These are phyloP conservation scores for Nesogale talazaci DNA, from an alignment of 2,113 vertebrate species.

Conservation along the genomic window DNA sequence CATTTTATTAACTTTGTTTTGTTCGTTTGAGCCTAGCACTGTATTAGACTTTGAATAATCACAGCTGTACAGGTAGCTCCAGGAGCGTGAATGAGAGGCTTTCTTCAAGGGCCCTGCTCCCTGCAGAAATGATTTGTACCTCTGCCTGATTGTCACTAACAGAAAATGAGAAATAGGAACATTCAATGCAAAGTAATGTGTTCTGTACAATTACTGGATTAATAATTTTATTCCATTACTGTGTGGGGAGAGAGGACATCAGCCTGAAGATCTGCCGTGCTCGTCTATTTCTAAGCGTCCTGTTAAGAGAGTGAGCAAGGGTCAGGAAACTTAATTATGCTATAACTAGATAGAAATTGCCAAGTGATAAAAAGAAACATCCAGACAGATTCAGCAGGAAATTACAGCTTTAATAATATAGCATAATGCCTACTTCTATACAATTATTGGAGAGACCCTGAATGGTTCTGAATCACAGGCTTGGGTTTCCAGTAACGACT, in stretches of 20 bases:
- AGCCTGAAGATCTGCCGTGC: conserved; percentile 95
- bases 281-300: conserved; percentile 97
- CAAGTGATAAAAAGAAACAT: conserved; percentile 99
- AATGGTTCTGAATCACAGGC: conserved; percentile 93
- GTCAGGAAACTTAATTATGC: conserved; percentile 99
- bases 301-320: conserved; percentile 97
- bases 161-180: conserved; percentile 93
- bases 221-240: conserved; percentile 99
- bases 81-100: conserved; percentile 85
- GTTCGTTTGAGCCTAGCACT: conserved; percentile 83
- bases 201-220: conserved; percentile 98
- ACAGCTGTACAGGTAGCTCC: conserved; percentile 86
- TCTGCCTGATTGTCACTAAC: conserved; percentile 93
- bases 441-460: conserved; percentile 93
- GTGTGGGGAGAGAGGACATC: conserved; percentile 92
- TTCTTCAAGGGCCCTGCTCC: conserved; percentile 87
- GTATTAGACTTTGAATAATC: conserved; percentile 86
- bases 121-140: conserved; percentile 91
- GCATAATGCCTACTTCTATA: conserved; percentile 94
- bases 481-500: conserved; percentile 87
- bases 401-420: conserved; percentile 99
- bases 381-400: conserved; percentile 97
- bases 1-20: conserved; percentile 89
- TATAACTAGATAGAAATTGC: conserved; percentile 99
- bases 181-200: conserved; percentile 96